phyloP scores from a whole-genome alignment of 2,888 invertebrate genomes.

The Scaptodrosophila latifasciaeformis region DNA sequence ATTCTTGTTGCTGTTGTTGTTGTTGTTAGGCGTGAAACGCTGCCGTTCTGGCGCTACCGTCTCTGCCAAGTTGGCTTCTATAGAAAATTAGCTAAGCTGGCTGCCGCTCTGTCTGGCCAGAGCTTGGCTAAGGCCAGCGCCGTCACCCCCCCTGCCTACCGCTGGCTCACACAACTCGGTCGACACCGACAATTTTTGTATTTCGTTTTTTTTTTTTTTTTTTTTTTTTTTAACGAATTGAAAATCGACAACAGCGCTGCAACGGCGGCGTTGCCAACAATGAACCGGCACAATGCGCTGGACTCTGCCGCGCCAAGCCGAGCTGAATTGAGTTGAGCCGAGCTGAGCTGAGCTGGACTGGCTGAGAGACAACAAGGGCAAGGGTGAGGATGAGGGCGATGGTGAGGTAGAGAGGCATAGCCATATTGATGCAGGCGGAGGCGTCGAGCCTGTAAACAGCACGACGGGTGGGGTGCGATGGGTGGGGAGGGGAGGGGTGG shows the following conservation, averaged over 20 bases:
- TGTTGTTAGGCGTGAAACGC: constrained; percentile 17
- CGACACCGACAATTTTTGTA: no score
- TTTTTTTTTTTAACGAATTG: constrained; percentile 37
- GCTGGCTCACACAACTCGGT: no score
- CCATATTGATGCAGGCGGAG: no score
- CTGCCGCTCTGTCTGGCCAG: constrained; percentile 52
- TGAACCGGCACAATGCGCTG: constrained; percentile 15
- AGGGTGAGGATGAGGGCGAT: neutral
- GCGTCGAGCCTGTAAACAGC: no score
- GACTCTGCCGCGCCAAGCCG: no score
- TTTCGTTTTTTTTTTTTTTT: no score
- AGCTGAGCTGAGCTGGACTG: no score
- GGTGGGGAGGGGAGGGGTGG: neutral
- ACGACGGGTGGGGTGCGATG: neutral
- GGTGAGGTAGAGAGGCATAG: no score
- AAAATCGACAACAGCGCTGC: constrained; percentile 66
- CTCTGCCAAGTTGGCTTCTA: constrained; percentile 53
- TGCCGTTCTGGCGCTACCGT: constrained; percentile 40
- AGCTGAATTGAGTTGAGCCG: no score
- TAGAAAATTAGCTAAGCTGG: constrained; percentile 62
- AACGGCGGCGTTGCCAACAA: constrained; percentile 35
- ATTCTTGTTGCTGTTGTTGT: constrained; percentile 19
- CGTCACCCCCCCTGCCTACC: no score
- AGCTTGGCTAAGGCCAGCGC: no score
- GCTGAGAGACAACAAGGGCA: neutral